A percentile compares a stretch with the other conserved stretches of the same genome.
phyloP scores from a whole-genome alignment of 1,140 invertebrate genomes.

The Whitmania pigra region DNA sequence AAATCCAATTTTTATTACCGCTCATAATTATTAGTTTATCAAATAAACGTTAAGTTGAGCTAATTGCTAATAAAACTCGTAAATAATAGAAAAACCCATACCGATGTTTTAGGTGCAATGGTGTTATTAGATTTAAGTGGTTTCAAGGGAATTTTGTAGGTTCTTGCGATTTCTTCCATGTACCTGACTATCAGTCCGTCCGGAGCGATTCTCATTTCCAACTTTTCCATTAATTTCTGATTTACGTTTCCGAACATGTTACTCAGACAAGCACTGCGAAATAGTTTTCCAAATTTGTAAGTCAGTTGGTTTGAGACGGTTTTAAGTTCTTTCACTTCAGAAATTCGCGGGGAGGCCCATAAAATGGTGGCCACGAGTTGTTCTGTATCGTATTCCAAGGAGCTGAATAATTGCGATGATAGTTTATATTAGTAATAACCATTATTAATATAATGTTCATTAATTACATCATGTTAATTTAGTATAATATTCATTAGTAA shows the following conservation, averaged over 20 bases:
- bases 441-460: no score
- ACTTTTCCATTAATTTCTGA: neutral
- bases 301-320: neutral
- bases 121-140: neutral
- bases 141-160: neutral
- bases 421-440: no score
- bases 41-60: no score
- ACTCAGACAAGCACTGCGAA: neutral
- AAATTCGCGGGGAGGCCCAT: neutral
- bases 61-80: no score
- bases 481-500: no score
- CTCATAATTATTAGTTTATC: no score
- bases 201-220: neutral
- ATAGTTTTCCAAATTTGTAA: conserved; percentile 7
- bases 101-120: no score
- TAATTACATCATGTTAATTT: no score
- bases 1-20: no score
- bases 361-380: neutral
- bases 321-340: conserved; percentile 8
- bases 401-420: neutral
- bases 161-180: conserved; percentile 10
- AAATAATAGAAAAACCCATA: no score
- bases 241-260: neutral
- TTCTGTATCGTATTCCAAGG: neutral
- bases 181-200: neutral